Evolutionary conservation across 2,797 vertebrate genomes (phyloP), one percentile per base, ranked within the genome.

Genomic region (Silurus aristotelis): DNA sequence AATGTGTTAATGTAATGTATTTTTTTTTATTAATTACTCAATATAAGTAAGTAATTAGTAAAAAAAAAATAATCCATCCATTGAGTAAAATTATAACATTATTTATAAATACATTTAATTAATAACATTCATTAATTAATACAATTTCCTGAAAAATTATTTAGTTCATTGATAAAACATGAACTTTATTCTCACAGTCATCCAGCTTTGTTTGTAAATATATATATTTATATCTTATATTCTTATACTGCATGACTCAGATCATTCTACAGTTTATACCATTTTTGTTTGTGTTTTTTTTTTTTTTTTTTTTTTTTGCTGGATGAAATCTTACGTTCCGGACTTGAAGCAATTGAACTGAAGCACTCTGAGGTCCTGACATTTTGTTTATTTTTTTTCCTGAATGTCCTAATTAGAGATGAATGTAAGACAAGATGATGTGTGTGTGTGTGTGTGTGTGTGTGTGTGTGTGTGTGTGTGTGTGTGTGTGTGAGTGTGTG

Each of bases 341-440:
- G n/a, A 67, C 46, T 12, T 25, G 95, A 91, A 95, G 87, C 89
- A 93, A 92, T 93, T 93, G 91, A 48, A 93, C 38, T 38, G 38
- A 38, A 38, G 92, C 92, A 90, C 91, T 91, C 93, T 84, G 87
- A 93, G 91, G 91, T 91, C 91, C 92, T 89, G 2, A 38, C 38
- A 91, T 92, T 92, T 92, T 92, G 90, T 92, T 90, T 91, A 91
- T 10, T 25, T 19, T 64, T 75, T 27, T 76, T 60, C 20, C 71
- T 73, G 80, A 85, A 88, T 88, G 87, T 87, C 80, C 75, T 67
- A 67, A 84, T 67, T 81, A 85, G 78, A 87, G 84, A 88, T 88
- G 75, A 80, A 70, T 87, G 87, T 89, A 86, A 81, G 68, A 83
- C 83, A 88, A 87, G 87, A 80, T 82, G 58, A 25, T 87, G 86